Evolutionary conservation across 2,797 vertebrate species (phyloP).

Genomic region (Neosilurus mollespiculum): DNA sequence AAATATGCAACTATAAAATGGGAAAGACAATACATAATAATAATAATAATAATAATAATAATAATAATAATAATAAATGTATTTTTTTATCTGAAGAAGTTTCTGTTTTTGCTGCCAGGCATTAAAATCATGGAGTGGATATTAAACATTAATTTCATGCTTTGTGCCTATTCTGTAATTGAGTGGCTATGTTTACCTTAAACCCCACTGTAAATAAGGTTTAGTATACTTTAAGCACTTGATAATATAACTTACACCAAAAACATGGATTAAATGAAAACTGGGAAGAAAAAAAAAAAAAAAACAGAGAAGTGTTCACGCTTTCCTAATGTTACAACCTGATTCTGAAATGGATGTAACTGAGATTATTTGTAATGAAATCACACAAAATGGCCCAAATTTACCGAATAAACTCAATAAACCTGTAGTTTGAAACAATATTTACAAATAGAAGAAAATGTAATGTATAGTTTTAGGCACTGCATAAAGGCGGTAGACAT

Average conservation of each 20-base stretch:
- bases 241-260: background rate
- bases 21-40: no score
- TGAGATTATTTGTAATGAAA: background rate
- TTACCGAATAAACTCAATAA: background rate
- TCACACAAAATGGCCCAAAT: background rate
- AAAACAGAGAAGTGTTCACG: background rate
- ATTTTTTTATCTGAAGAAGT: background rate
- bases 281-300: no score
- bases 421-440: background rate
- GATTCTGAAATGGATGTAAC: background rate
- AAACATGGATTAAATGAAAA: background rate
- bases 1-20: background rate
- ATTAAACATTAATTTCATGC: slow-evolving; percentile 36
- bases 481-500: no score
- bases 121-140: slow-evolving; percentile 13
- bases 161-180: slow-evolving; percentile 9
- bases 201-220: background rate
- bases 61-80: no score
- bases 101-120: slow-evolving; percentile 10
- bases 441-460: background rate
- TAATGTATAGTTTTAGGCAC: no score
- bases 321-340: background rate
- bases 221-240: slow-evolving; percentile 8
- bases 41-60: no score
- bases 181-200: slow-evolving; percentile 12